Base-by-base conservation (phyloP, 1,140 invertebrate genomes). In the Uloborus diversus region DNA sequence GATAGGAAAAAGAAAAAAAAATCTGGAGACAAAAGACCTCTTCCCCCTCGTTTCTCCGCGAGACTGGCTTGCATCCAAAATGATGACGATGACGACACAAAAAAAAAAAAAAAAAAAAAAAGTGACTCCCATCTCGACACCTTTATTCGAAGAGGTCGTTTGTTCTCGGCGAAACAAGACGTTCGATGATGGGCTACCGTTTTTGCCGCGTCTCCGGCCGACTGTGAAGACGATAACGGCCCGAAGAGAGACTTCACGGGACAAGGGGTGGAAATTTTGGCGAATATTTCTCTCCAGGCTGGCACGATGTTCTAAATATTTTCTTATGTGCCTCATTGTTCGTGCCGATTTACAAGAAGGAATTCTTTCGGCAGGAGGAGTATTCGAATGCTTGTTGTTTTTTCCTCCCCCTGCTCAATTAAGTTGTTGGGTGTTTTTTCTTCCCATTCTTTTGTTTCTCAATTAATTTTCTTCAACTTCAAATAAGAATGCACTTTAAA, bases 141-240 rank as follows among this genome's bases (percentile, higher is more conserved):
- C 57, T 75, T 64, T 42, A 75, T 75, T 64, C 35, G 59, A 32
- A n/a, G 59, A 25, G 33, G 28, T 32, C 37, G 56, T 42, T 62
- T 64, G 28, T 51, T 51, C 25, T 51, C 30, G 3, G 11, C 23
- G 59, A 75, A 75, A 75, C 70, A 75, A 75, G 70, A 75, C 70
- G 42, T 75, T 75, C 70, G 70, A 75, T 75, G 57, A 75, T 64
- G 70, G 62, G n/a, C 37, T 33, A 59, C 64, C 64, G 62, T 62
- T 49, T 28, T 32, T 17, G 37, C 42, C 17, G 28, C 37, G 28
- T 59, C 70, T 75, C 56, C 70, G 70, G 27, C 70, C 70, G 37
- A 51, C 57, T 75, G 70, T 75, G 70, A 75, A 75, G 57, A 51
- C 70, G 70, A 75, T 75, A 75, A 75, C 57, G 33, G 20, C 37